A percentile compares a stretch with the other conserved stretches of the same genome.
Conservation (phyloP, 2,797 vertebrate species). For the Scleropages formosus region DNA sequence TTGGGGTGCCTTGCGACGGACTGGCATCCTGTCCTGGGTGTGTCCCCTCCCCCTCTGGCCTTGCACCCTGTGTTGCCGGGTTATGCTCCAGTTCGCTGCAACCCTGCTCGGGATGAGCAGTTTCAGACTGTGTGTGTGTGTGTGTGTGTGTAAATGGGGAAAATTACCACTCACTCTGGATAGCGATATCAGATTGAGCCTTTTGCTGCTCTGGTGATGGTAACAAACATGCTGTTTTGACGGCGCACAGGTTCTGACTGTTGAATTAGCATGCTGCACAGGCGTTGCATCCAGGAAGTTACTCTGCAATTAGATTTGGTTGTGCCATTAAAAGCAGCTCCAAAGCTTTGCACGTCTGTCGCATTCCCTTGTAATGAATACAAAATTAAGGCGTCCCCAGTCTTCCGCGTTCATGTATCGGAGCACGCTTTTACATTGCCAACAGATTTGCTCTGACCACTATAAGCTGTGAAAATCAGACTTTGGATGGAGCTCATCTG, state of each 20-base stretch:
- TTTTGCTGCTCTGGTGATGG: not conserved
- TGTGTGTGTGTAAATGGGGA: too few species aligned
- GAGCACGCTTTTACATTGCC: conserved; percentile 16
- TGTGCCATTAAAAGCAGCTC: not conserved
- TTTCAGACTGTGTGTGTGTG: too few species aligned
- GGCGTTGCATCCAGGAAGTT: not conserved
- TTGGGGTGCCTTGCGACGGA: too few species aligned
- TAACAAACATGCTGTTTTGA: not conserved
- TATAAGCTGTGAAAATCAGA: not conserved
- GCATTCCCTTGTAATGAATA: not conserved
- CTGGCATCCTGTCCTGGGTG: too few species aligned
- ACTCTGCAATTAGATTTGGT: conserved; percentile 4
- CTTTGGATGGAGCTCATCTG: not conserved
- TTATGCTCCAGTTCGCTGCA: too few species aligned
- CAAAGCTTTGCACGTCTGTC: conserved; percentile 2
- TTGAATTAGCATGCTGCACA: conserved; percentile 11
- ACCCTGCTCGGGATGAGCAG: too few species aligned
- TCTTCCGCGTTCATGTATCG: conserved; percentile 2
- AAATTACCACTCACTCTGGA: too few species aligned
- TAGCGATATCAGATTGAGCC: too few species aligned
- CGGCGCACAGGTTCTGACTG: not conserved
- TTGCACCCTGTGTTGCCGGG: too few species aligned
- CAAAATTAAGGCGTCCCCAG: conserved; percentile 3
- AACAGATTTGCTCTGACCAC: not conserved
- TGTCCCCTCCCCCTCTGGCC: too few species aligned